Conservation (phyloP, 92 coral and sea anemone genomes). For the Phymanthus crucifer region DNA sequence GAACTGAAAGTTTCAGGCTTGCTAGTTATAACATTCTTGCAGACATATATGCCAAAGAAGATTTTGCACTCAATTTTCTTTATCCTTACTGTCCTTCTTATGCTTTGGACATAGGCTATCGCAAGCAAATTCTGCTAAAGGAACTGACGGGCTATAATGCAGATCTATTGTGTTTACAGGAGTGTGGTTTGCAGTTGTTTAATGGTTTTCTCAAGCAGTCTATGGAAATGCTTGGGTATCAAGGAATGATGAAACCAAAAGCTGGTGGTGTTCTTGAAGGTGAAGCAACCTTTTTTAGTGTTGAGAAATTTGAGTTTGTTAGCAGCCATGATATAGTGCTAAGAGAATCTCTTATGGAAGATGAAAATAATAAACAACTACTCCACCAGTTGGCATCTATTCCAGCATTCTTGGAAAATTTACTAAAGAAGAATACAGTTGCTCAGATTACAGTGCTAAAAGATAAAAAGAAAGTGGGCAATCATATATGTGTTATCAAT, state of each 20-base stretch:
- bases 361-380: constrained; percentile 56
- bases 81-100: constrained; percentile 91
- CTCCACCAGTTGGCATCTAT: constrained; percentile 62
- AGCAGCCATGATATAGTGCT: constrained; percentile 66
- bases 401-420: constrained; percentile 60
- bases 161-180: constrained; percentile 91
- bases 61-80: constrained; percentile 63
- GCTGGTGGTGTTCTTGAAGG: constrained; percentile 93
- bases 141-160: constrained; percentile 92
- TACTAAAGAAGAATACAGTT: constrained; percentile 67
- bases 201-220: constrained; percentile 66
- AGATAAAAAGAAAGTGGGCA: constrained; percentile 33
- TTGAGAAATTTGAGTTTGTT: constrained; percentile 70
- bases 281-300: constrained; percentile 75
- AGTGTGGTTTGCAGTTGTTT: constrained; percentile 77
- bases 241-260: constrained; percentile 74
- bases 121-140: constrained; percentile 82
- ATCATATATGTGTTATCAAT: constrained; percentile 74
- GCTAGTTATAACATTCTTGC: constrained; percentile 92
- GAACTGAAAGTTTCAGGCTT: constrained; percentile 52
- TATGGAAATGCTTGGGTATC: constrained; percentile 68
- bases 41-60: constrained; percentile 79
- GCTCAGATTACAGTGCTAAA: constrained; percentile 73
- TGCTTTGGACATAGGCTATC: constrained; percentile 82
- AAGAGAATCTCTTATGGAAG: constrained; percentile 58